A percentile compares a stretch with the other conserved stretches of the same genome.
Conservation (phyloP, 2,797 vertebrate species). For the Coreius guichenoti region DNA sequence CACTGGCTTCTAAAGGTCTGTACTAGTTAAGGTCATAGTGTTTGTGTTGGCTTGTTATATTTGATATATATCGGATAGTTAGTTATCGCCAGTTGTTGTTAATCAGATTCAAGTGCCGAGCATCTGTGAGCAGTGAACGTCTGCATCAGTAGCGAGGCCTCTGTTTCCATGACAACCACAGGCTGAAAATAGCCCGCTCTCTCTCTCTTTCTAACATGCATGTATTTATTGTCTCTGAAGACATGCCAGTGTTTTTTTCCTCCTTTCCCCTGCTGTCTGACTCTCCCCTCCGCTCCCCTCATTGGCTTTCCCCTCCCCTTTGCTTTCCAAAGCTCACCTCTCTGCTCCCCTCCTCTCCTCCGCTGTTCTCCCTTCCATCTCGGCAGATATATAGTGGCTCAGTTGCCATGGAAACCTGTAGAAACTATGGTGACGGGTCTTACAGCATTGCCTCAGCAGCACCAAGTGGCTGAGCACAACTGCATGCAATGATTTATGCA, state of each 20-base stretch:
- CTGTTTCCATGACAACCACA: constrained; percentile 84
- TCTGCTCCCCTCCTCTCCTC: constrained; percentile 33
- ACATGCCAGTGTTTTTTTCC: constrained; percentile 47
- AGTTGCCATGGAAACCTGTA: constrained; percentile 61
- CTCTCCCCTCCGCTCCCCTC: constrained; percentile 42
- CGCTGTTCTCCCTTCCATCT: constrained; percentile 37
- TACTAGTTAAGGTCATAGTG: not conserved
- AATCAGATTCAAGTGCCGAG: constrained; percentile 71
- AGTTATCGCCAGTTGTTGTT: constrained; percentile 33
- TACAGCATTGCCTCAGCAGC: constrained; percentile 49
- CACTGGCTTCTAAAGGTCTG: not conserved
- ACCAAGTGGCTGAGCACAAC: constrained; percentile 34
- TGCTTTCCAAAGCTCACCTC: constrained; percentile 38
- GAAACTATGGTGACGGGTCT: constrained; percentile 61
- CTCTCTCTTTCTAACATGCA: constrained; percentile 44
- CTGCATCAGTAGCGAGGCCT: constrained; percentile 84
- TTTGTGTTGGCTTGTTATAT: not conserved
- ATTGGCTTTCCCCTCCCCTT: constrained; percentile 36
- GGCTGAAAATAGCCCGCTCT: constrained; percentile 79
- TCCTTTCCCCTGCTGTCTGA: constrained; percentile 35
- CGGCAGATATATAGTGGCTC: constrained; percentile 53
- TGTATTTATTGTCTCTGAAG: constrained; percentile 54
- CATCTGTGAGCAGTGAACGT: constrained; percentile 79
- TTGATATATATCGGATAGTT: constrained; percentile 4
- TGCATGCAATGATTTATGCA: constrained; percentile 48